Percentiles rank a stretch among this genome's conserved stretches.
phyloP scores from a whole-genome alignment of 2,113 vertebrate genomes.

The Phyllostomus discolor region DNA sequence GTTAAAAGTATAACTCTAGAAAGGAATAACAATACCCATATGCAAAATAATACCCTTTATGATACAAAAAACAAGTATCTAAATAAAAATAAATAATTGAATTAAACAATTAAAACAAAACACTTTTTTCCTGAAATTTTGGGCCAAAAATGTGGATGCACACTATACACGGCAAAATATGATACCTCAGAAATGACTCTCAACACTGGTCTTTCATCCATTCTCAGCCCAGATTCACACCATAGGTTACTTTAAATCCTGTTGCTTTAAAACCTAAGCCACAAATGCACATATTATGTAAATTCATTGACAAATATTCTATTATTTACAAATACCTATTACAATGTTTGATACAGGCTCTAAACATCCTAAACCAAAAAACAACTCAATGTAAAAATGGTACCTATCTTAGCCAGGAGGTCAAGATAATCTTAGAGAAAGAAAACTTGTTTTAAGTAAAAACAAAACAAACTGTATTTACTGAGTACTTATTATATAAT shows the following conservation, averaged over 20 bases:
- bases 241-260: background rate
- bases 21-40: too few relatives aligned
- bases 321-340: background rate
- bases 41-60: too few relatives aligned
- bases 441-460: background rate
- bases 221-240: background rate
- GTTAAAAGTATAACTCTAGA: too few relatives aligned
- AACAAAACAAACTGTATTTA: background rate
- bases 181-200: background rate
- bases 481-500: background rate
- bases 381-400: background rate
- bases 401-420: background rate
- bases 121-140: too few relatives aligned
- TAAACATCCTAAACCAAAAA: background rate
- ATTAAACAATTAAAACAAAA: too few relatives aligned
- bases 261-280: background rate
- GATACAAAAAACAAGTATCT: too few relatives aligned
- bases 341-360: background rate
- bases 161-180: too few relatives aligned
- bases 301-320: background rate
- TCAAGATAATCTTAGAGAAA: background rate
- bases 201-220: background rate
- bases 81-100: too few relatives aligned
- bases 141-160: too few relatives aligned
- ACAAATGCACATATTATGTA: background rate